Conservation (phyloP, 2,797 vertebrate species). For the Characodon lateralis region DNA sequence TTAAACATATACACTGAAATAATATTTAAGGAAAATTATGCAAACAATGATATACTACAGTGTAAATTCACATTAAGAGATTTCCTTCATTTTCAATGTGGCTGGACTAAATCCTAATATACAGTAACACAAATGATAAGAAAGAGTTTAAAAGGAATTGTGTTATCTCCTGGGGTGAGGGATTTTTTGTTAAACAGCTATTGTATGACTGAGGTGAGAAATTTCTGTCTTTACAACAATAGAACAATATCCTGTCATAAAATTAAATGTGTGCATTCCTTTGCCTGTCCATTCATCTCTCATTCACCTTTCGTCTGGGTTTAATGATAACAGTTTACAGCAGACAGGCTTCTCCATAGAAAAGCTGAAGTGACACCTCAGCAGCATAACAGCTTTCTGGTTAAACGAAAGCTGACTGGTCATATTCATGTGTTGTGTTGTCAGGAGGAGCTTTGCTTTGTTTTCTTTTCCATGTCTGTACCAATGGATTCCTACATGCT, state of each 20-base stretch:
- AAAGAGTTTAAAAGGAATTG: neutral
- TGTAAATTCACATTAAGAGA: neutral
- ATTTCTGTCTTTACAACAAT: slow-evolving; percentile 33
- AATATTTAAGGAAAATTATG: neutral
- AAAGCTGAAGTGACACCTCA: slow-evolving; percentile 39
- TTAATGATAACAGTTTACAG: slow-evolving; percentile 48
- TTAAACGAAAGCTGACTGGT: slow-evolving; percentile 53
- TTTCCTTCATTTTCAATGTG: neutral
- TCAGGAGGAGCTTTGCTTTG: slow-evolving; percentile 62
- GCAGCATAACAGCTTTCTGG: slow-evolving; percentile 41
- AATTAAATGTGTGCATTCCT: slow-evolving; percentile 34
- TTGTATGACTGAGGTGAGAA: slow-evolving; percentile 44
- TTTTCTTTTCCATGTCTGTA: slow-evolving; percentile 58
- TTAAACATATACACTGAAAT: neutral
- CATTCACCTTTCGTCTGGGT: slow-evolving; percentile 69
- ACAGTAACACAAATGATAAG: no score
- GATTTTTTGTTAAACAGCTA: slow-evolving; percentile 41
- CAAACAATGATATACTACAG: neutral
- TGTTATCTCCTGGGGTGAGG: neutral
- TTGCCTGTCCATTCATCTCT: slow-evolving; percentile 55
- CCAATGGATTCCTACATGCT: slow-evolving; percentile 51
- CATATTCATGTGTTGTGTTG: slow-evolving; percentile 51
- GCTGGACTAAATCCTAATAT: neutral
- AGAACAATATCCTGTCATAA: slow-evolving; percentile 48
- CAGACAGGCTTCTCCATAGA: slow-evolving; percentile 12